Percentiles rank a stretch among this genome's conserved stretches.
These are phyloP conservation scores for Rhimphoctona megacephalus DNA, from an alignment of 2,888 invertebrate species.

Conservation along the genomic window DNA sequence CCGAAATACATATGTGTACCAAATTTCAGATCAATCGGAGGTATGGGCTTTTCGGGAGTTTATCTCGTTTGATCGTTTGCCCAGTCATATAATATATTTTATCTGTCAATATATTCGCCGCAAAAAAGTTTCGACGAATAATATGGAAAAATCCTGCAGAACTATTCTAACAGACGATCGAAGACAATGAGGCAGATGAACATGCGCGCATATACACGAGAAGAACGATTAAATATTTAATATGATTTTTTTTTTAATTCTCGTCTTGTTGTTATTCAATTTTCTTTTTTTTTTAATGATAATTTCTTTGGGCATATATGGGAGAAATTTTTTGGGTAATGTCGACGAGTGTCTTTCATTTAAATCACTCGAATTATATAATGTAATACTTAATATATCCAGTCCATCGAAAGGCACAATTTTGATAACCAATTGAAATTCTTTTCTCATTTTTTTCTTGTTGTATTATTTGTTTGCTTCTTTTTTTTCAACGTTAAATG, in stretches of 20 bases:
- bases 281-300: conserved; percentile 10
- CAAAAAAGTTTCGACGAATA: conserved; percentile 20
- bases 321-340: conserved; percentile 9
- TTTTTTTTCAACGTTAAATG: not conserved
- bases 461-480: conserved; percentile 18
- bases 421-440: conserved; percentile 81
- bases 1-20: too few relatives aligned
- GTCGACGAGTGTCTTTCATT: conserved; percentile 56
- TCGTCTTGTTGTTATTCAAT: conserved; percentile 17
- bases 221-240: conserved; percentile 54
- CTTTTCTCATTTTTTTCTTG: conserved; percentile 23
- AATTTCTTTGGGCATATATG: conserved; percentile 7
- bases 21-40: too few relatives aligned
- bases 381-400: conserved; percentile 79
- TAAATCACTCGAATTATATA: conserved; percentile 74
- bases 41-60: not conserved
- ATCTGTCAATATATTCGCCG: conserved; percentile 11
- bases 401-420: conserved; percentile 83
- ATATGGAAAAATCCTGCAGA: conserved; percentile 9
- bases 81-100: conserved; percentile 38
- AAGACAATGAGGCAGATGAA: conserved; percentile 35
- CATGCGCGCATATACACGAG: conserved; percentile 28
- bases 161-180: conserved; percentile 39
- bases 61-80: conserved; percentile 57
- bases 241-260: not conserved